Evolutionary conservation across 2,888 invertebrate genomes (phyloP).

Genomic region (Nudaria mundana): DNA sequence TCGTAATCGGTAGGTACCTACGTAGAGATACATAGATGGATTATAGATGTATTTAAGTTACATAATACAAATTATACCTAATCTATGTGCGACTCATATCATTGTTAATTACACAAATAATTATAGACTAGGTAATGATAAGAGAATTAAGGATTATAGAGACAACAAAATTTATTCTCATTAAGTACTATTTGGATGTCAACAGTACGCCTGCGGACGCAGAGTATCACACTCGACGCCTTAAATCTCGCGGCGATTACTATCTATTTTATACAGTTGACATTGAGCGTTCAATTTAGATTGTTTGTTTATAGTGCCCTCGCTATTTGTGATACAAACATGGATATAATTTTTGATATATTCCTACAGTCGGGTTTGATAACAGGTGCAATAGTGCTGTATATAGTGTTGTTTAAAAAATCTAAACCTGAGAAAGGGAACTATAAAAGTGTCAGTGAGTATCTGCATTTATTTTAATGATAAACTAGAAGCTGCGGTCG

Average conservation of each 20-base stretch:
- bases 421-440: constrained; percentile 35
- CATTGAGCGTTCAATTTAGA: constrained; percentile 13
- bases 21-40: too few species aligned
- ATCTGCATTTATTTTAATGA: background rate
- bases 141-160: constrained; percentile 1
- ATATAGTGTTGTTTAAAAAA: constrained; percentile 57
- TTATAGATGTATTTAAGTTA: too few species aligned
- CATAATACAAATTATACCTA: too few species aligned
- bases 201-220: constrained; percentile 3
- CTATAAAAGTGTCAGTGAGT: constrained; percentile 57
- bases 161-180: background rate
- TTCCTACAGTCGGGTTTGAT: constrained; percentile 58
- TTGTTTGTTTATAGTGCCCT: constrained; percentile 5
- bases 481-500: too few species aligned
- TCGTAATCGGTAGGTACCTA: too few species aligned
- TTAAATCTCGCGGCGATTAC: background rate
- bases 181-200: background rate
- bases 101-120: background rate
- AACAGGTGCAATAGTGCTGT: constrained; percentile 53
- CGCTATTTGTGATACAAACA: constrained; percentile 19
- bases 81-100: background rate
- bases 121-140: background rate
- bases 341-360: constrained; percentile 58
- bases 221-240: background rate
- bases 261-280: too few species aligned